These are phyloP conservation scores for Paradoxurus hermaphroditus DNA, from an alignment of 2,113 vertebrate genomes.

Conservation along the genomic window DNA sequence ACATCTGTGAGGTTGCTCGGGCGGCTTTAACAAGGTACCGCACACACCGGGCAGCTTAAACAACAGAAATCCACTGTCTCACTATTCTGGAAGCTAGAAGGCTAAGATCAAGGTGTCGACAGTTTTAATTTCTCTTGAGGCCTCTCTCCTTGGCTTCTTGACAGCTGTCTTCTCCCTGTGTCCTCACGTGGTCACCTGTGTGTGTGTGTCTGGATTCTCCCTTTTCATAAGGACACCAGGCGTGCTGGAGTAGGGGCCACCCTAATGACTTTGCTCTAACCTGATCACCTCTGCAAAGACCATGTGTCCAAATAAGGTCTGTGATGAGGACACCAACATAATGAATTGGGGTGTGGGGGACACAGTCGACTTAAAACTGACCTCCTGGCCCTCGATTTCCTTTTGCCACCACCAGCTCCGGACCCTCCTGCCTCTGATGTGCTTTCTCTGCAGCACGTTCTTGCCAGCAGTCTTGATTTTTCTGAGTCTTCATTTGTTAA, in stretches of 20 bases:
- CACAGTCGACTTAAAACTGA: accelerated
- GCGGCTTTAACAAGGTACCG: background rate
- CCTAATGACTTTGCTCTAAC: background rate
- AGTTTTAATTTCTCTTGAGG: background rate
- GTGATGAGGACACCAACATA: background rate
- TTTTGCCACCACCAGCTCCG: too few relatives aligned
- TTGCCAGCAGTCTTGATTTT: background rate
- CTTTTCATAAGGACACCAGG: background rate
- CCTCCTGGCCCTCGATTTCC: background rate
- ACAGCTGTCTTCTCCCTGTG: background rate
- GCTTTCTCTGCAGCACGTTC: background rate
- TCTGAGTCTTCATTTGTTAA: background rate
- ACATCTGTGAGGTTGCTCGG: background rate
- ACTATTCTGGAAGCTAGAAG: background rate
- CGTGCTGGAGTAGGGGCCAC: background rate
- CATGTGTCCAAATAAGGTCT: background rate
- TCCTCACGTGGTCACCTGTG: accelerated
- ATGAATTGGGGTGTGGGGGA: background rate
- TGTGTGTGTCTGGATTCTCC: background rate
- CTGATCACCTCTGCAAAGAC: background rate
- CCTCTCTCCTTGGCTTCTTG: background rate
- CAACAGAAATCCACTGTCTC: background rate
- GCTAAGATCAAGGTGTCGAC: background rate
- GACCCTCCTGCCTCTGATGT: background rate
- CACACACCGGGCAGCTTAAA: background rate